phyloP scores from a whole-genome alignment of 1,140 invertebrate genomes.

The Drosophila rufa region DNA sequence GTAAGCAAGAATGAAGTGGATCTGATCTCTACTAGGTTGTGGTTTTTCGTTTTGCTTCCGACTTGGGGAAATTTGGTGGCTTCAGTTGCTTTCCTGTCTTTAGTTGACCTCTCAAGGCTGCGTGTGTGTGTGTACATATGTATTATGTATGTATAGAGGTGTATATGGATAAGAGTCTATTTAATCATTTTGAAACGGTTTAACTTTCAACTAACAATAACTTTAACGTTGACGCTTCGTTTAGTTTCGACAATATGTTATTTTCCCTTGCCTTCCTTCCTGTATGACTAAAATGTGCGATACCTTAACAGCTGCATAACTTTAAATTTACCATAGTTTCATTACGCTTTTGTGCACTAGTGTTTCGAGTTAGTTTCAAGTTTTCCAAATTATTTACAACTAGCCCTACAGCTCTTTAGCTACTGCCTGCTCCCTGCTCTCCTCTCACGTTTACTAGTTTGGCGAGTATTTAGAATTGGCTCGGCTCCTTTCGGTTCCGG shows the following conservation, averaged over 20 bases:
- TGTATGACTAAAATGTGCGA: conserved; percentile 72
- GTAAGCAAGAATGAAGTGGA: conserved; percentile 68
- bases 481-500: conserved; percentile 20
- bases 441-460: conserved; percentile 65
- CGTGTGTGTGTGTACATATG: conserved; percentile 49
- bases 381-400: conserved; percentile 77
- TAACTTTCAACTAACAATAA: conserved; percentile 78
- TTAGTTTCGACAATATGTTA: conserved; percentile 51
- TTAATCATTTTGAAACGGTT: conserved; percentile 57
- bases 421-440: conserved; percentile 31
- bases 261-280: conserved; percentile 16
- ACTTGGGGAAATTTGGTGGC: conserved; percentile 76
- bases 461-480: conserved; percentile 72
- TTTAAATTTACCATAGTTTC: conserved; percentile 52
- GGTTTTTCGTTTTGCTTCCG: conserved; percentile 69
- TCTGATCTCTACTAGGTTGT: conserved; percentile 26
- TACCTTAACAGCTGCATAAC: conserved; percentile 71
- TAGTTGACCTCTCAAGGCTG: conserved; percentile 69
- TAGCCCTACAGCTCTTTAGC: conserved; percentile 63
- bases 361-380: conserved; percentile 57
- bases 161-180: conserved; percentile 66
- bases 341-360: conserved; percentile 68
- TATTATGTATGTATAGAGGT: conserved; percentile 30
- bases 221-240: conserved; percentile 66
- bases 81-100: conserved; percentile 75